phyloP scores from a whole-genome alignment of 1,140 invertebrate species.

The Drosophila azteca region DNA sequence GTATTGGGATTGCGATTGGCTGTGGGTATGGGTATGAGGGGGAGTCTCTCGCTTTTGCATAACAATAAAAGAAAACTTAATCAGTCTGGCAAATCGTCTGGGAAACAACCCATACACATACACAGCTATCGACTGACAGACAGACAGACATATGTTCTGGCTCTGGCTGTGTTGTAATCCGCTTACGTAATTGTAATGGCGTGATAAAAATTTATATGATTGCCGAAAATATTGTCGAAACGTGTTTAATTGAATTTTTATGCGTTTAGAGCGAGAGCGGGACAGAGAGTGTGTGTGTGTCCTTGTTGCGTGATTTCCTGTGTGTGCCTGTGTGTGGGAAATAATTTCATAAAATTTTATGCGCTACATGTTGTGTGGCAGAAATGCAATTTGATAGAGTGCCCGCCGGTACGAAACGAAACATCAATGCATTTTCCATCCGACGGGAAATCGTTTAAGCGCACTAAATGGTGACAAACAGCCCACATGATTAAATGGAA shows the following conservation, averaged over 20 bases:
- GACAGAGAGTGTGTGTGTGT: too few relatives aligned
- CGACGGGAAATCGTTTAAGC: constrained; percentile 43
- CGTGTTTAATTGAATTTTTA: constrained; percentile 82
- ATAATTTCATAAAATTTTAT: constrained; percentile 80
- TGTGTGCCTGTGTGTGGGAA: constrained; percentile 15
- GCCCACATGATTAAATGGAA: constrained; percentile 35
- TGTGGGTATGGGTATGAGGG: constrained; percentile 9
- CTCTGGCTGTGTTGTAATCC: constrained; percentile 41
- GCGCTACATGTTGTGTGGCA: constrained; percentile 41
- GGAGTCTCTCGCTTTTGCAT: constrained; percentile 47
- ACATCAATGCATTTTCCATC: constrained; percentile 14
- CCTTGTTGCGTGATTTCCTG: constrained; percentile 31
- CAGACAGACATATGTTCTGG: constrained; percentile 20
- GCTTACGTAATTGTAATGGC: constrained; percentile 79
- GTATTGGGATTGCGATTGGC: too few relatives aligned
- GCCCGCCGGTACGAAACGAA: constrained; percentile 3
- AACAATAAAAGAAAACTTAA: constrained; percentile 75
- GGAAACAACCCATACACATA: constrained; percentile 23
- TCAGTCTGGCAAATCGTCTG: constrained; percentile 73
- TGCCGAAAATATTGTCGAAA: constrained; percentile 75
- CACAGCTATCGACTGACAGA: constrained; percentile 1
- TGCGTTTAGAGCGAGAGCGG: constrained; percentile 37
- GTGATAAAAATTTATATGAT: constrained; percentile 79
- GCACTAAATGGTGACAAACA: constrained; percentile 13
- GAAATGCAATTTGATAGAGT: constrained; percentile 59